These are phyloP conservation scores for Pipistrellus pygmaeus DNA, from an alignment of 2,797 vertebrate species.

Conservation along the genomic window DNA sequence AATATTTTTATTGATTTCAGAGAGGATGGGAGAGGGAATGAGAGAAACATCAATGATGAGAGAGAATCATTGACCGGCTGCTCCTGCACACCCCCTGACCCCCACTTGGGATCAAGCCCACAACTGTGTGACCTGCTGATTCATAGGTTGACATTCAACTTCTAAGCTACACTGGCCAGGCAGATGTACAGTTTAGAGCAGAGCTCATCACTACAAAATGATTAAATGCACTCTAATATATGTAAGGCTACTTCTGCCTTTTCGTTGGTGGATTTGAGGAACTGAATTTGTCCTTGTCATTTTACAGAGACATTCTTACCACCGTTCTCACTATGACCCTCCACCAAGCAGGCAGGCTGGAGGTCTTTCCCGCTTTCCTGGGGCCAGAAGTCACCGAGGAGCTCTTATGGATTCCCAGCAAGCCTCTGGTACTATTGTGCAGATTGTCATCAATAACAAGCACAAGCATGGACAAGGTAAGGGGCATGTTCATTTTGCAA, in stretches of 20 bases:
- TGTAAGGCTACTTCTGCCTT: neutral
- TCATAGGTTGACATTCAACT: too few species aligned
- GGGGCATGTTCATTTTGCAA: neutral
- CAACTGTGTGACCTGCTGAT: too few species aligned
- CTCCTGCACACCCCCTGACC: too few species aligned
- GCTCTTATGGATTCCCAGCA: constrained; percentile 87
- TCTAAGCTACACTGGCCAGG: too few species aligned
- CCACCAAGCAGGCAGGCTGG: constrained; percentile 80
- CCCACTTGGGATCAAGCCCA: too few species aligned
- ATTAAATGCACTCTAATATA: neutral
- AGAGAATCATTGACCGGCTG: too few species aligned
- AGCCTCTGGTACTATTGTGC: constrained; percentile 90
- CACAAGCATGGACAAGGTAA: constrained; percentile 90
- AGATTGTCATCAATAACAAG: constrained; percentile 91
- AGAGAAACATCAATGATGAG: too few species aligned
- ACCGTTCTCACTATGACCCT: constrained; percentile 86
- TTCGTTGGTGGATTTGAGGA: neutral
- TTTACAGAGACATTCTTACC: constrained; percentile 90
- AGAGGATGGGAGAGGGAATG: too few species aligned
- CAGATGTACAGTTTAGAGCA: neutral
- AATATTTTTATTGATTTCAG: too few species aligned
- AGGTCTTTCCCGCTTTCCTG: constrained; percentile 83
- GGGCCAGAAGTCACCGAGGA: constrained; percentile 86
- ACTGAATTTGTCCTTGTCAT: constrained; percentile 53
- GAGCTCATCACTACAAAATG: neutral